phyloP scores from a whole-genome alignment of 2,113 vertebrate genomes.

The Antennarius striatus region DNA sequence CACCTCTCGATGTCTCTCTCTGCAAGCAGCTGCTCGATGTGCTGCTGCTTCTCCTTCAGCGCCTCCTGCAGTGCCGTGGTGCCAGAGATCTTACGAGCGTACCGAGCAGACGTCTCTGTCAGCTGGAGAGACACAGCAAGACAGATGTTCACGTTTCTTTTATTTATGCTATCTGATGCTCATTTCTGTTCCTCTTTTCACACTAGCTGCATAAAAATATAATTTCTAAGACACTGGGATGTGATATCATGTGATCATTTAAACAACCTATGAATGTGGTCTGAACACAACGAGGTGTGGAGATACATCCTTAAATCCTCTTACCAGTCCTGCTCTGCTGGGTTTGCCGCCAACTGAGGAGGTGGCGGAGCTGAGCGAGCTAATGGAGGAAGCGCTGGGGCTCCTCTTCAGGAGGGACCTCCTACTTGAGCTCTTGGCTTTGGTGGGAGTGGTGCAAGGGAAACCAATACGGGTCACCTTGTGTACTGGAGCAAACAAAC shows the following conservation, averaged over 20 bases:
- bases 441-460: slow-evolving; percentile 93
- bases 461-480: slow-evolving; percentile 98
- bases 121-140: slow-evolving; percentile 77
- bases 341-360: slow-evolving; percentile 96
- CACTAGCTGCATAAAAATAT: no score
- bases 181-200: no score
- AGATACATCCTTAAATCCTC: background rate
- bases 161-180: background rate
- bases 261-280: no score
- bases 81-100: slow-evolving; percentile 95
- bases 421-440: slow-evolving; percentile 84
- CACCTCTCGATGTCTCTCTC: slow-evolving; percentile 94
- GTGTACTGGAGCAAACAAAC: slow-evolving; percentile 95
- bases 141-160: background rate
- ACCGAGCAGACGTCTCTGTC: slow-evolving; percentile 96
- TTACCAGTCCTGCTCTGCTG: slow-evolving; percentile 95
- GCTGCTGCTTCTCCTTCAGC: slow-evolving; percentile 98
- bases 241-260: no score
- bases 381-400: slow-evolving; percentile 94
- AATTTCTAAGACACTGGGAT: no score
- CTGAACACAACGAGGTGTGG: no score
- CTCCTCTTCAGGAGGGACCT: slow-evolving; percentile 86
- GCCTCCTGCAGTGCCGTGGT: slow-evolving; percentile 98
- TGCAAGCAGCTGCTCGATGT: slow-evolving; percentile 96
- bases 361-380: slow-evolving; percentile 94